Evolutionary conservation across 23 tunicate genomes (phyloP), one percentile per base, ranked within the genome.

Genomic region (Halocynthia aurantium): DNA sequence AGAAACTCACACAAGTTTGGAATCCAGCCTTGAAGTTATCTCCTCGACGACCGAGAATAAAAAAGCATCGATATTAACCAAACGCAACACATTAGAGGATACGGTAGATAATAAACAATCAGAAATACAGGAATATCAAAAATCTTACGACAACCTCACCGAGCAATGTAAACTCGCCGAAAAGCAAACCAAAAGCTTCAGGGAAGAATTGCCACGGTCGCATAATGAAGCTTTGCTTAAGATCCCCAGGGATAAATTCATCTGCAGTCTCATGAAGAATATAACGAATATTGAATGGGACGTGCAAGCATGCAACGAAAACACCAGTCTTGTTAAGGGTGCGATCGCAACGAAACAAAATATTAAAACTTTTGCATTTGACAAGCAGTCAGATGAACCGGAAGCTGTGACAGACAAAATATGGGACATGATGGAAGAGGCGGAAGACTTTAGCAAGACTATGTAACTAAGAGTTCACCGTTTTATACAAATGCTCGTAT

Each of bases 351-450:
- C 70, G 31, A 2, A 65, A 65, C 49, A 10, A 20, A 49, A 49
- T 20, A 15, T 15, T 20, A 11, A 65, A 15, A 11, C 19, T 5
- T 65, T 65, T 6, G 9, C 10, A 5, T 65, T 5, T 65, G 70
- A 65, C 10, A 8, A 40, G 10, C n/a, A 58, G 15, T 13, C 17
- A n/a, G 63, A 58, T 13, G 19, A 65, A 9, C 22, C 19, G 15
- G 31, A 15, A 6, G 31, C 70, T 10, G 17, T 58, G 63, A 40
- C 22, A 65, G 70, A 65, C 19, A 65, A 65, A 6, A 40, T 65
- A 10, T 65, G 70, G 70, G 19, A 65, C 9, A 65, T 65, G 70
- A 65, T 65, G 70, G 19, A 65, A 65, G 70, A 65, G 70, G 70
- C 49, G 5, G 19, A 65, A 65, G 1, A 65, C 9, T 65, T 65